These are phyloP conservation scores for Siphamia tubifer DNA, from an alignment of 2,113 vertebrate species.

Conservation along the genomic window DNA sequence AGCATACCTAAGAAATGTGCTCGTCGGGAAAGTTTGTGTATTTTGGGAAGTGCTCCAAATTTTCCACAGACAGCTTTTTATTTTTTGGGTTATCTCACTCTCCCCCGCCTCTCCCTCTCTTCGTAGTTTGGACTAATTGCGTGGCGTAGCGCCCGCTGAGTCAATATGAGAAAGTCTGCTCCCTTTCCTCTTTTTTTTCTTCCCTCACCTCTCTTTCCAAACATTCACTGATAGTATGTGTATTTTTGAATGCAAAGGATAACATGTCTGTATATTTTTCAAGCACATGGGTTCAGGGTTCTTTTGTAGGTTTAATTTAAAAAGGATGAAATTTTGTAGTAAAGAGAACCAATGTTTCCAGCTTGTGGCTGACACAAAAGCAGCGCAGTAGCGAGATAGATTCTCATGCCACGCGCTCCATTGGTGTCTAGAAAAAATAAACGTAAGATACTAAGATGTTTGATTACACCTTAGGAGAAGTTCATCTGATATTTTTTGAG, in stretches of 20 bases:
- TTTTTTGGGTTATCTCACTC: conserved; percentile 77
- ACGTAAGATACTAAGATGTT: conserved; percentile 52
- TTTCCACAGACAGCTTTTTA: conserved; percentile 79
- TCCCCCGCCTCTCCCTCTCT: conserved; percentile 33
- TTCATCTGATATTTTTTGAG: conserved; percentile 40
- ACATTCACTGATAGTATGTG: conserved; percentile 71
- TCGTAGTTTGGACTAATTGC: conserved; percentile 72
- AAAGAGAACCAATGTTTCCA: conserved; percentile 56
- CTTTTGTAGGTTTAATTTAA: conserved; percentile 70
- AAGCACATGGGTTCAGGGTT: conserved; percentile 43
- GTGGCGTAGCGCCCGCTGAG: conserved; percentile 48
- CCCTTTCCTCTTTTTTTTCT: conserved; percentile 38
- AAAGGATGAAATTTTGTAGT: conserved; percentile 63
- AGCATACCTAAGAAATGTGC: conserved; percentile 79
- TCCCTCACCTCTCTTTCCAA: conserved; percentile 67
- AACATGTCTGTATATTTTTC: conserved; percentile 80
- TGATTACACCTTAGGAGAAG: conserved; percentile 50
- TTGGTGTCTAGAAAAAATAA: conserved; percentile 51
- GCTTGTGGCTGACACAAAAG: conserved; percentile 55
- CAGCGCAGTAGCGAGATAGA: conserved; percentile 31
- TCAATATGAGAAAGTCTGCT: conserved; percentile 70
- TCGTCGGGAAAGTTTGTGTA: conserved; percentile 71
- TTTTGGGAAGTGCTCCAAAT: conserved; percentile 77
- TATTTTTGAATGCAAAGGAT: conserved; percentile 75
- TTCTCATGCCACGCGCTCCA: conserved; percentile 36